These are phyloP conservation scores for Drosophila koepferae DNA, from an alignment of 2,888 invertebrate genomes.

Conservation along the genomic window DNA sequence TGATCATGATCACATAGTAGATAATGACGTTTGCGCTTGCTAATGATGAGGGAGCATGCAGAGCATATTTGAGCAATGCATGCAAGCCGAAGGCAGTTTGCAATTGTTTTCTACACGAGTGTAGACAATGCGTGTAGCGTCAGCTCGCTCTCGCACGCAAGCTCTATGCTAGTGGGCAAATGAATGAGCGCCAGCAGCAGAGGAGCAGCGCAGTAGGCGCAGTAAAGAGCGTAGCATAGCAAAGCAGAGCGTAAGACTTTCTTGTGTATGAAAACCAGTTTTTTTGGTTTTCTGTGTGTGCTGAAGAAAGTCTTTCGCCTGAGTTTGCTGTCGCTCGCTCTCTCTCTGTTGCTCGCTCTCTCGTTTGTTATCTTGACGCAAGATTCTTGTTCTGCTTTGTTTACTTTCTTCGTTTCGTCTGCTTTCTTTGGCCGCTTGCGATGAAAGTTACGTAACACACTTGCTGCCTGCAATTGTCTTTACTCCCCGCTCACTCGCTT, in stretches of 20 bases:
- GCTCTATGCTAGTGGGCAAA: conserved; percentile 2
- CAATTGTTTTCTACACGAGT: conserved; percentile 50
- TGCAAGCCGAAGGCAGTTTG: conserved; percentile 31
- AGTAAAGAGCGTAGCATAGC: background rate
- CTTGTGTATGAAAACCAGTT: conserved; percentile 10
- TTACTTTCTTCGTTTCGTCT: conserved; percentile 76
- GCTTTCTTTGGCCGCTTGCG: conserved; percentile 57
- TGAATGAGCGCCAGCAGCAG: background rate
- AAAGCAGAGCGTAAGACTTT: conserved; percentile 1
- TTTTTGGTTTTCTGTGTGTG: background rate
- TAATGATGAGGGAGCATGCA: conserved; percentile 62
- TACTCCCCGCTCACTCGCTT: conserved; percentile 11
- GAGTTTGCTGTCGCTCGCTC: background rate
- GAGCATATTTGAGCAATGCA: conserved; percentile 60
- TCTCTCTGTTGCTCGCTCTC: background rate
- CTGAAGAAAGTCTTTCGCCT: conserved; percentile 3
- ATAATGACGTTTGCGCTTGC: conserved; percentile 45
- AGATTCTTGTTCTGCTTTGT: conserved; percentile 55
- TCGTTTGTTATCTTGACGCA: conserved; percentile 17
- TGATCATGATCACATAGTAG: conserved; percentile 42
- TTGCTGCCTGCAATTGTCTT: conserved; percentile 52
- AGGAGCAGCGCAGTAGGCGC: background rate
- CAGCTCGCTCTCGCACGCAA: conserved; percentile 1
- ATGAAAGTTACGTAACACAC: conserved; percentile 84
- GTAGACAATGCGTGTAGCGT: conserved; percentile 51